Evolutionary conservation across 2,797 vertebrate species (phyloP).

Genomic region (Peromyscus eremicus): DNA sequence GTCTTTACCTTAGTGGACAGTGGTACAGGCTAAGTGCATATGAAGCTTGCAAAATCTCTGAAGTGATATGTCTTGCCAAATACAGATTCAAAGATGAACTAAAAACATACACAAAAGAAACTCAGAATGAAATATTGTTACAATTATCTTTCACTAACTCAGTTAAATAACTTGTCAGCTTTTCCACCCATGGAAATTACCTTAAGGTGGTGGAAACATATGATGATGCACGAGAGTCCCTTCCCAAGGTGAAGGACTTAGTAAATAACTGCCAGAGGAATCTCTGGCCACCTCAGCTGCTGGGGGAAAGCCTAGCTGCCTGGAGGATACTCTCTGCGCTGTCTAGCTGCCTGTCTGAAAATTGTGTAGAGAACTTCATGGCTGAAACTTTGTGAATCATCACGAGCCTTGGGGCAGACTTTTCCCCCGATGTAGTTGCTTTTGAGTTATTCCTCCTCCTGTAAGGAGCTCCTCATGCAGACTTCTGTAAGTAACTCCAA

Average conservation of each 20-base stretch:
- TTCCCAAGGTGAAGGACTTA: not conserved
- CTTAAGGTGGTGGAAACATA: not conserved
- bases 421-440: not conserved
- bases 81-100: not conserved
- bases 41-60: not conserved
- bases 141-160: not conserved
- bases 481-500: not conserved
- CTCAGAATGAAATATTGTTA: constrained; percentile 18
- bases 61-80: not conserved
- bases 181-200: constrained; percentile 27
- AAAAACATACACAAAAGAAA: not conserved
- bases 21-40: not conserved
- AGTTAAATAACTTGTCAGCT: not conserved
- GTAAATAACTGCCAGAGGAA: no score
- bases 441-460: not conserved
- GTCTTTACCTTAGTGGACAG: not conserved
- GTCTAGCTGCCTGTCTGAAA: not conserved
- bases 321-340: not conserved
- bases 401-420: not conserved
- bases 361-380: not conserved
- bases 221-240: not conserved
- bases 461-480: not conserved
- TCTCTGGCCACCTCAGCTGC: not conserved
- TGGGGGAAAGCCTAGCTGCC: not conserved
- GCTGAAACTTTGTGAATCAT: not conserved